These are phyloP conservation scores for Arctocebus calabarensis DNA, from an alignment of 2,797 vertebrate genomes.

Conservation along the genomic window DNA sequence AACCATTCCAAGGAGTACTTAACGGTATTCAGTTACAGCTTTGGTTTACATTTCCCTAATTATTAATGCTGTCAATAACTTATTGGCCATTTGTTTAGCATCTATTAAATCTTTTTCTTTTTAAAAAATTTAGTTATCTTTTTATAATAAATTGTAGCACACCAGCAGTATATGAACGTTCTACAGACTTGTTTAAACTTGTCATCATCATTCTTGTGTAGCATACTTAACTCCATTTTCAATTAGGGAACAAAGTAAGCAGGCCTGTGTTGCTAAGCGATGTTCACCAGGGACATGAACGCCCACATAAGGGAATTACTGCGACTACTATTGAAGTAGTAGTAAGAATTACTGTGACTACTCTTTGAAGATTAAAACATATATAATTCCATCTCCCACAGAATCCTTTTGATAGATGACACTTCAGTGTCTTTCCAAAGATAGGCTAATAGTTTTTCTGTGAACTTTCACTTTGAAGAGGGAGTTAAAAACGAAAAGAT, in stretches of 20 bases:
- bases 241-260: not conserved
- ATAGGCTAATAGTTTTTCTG: not conserved
- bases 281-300: not conserved
- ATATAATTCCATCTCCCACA: not conserved
- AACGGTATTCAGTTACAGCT: not conserved
- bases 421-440: constrained; percentile 2
- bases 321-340: not conserved
- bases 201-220: not conserved
- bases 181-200: not conserved
- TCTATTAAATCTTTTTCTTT: not conserved
- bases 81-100: not conserved
- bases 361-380: not conserved
- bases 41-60: not conserved
- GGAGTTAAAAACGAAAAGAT: not conserved
- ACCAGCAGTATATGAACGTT: not conserved
- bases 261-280: not conserved
- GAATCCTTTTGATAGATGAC: not conserved
- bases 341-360: not conserved
- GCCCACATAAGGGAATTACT: not conserved
- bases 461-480: not conserved
- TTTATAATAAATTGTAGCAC: not conserved
- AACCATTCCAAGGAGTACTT: not conserved
- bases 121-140: not conserved
- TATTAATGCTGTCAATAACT: not conserved
- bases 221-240: not conserved